Evolutionary conservation across 2,888 invertebrate species (phyloP).

Genomic region (Hyles lineata): DNA sequence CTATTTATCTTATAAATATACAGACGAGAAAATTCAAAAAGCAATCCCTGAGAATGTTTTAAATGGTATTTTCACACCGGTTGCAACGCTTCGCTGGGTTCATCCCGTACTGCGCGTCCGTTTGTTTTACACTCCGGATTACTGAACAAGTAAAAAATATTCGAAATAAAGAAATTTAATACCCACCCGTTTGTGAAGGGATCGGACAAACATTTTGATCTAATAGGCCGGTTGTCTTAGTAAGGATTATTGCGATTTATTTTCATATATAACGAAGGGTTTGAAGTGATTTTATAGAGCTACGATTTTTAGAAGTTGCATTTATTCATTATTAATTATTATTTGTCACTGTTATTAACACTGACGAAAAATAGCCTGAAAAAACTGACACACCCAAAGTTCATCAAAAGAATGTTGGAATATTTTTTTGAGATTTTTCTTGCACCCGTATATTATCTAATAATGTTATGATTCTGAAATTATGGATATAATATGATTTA

Average conservation of each 20-base stretch:
- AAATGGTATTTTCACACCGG: conserved; percentile 11
- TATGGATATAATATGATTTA: too few relatives aligned
- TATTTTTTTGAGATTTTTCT: too few relatives aligned
- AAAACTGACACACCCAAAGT: too few relatives aligned
- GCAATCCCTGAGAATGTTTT: not conserved
- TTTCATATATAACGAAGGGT: not conserved
- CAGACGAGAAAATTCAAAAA: too few relatives aligned
- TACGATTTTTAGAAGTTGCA: too few relatives aligned
- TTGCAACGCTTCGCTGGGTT: not conserved
- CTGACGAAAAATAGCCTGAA: too few relatives aligned
- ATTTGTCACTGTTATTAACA: too few relatives aligned
- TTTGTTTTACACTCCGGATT: conserved; percentile 12
- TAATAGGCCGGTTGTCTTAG: not conserved
- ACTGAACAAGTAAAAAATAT: conserved; percentile 18
- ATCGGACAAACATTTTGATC: not conserved
- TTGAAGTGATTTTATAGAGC: not conserved
- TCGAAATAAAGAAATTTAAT: conserved; percentile 23
- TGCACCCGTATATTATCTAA: too few relatives aligned
- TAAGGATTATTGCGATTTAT: not conserved
- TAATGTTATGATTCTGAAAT: too few relatives aligned
- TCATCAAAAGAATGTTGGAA: too few relatives aligned
- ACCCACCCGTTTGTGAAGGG: conserved; percentile 1
- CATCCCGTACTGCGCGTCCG: not conserved
- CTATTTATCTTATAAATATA: too few relatives aligned
- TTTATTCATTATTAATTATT: too few relatives aligned